Percentiles rank a stretch among this genome's conserved stretches.
Evolutionary conservation across 2,797 vertebrate species (phyloP).

Genomic region (Eulemur rubriventer): DNA sequence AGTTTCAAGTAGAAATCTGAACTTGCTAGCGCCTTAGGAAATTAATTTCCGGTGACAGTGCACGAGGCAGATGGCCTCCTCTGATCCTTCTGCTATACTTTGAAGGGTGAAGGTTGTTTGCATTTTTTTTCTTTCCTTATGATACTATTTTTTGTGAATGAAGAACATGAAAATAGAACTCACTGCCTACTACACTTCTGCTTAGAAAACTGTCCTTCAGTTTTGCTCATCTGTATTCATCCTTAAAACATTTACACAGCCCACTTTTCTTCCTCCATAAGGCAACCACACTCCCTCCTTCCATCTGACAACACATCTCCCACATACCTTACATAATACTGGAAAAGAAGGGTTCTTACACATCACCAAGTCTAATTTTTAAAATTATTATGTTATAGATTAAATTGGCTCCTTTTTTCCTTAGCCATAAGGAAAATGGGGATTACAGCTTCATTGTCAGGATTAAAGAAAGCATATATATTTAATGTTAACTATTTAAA

Average conservation of each 20-base stretch:
- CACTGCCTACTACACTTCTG: conserved; percentile 66
- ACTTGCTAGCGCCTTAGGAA: conserved; percentile 33
- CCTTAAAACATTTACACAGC: conserved; percentile 31
- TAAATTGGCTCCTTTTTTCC: conserved; percentile 5
- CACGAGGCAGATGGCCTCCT: conserved; percentile 38
- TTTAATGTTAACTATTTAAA: conserved; percentile 10
- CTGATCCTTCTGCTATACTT: conserved; percentile 34
- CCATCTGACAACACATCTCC: conserved; percentile 6
- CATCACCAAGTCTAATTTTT: not conserved
- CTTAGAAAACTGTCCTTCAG: conserved; percentile 55
- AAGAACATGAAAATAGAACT: conserved; percentile 64
- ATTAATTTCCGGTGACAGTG: conserved; percentile 28
- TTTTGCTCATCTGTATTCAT: not conserved
- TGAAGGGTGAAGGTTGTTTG: conserved; percentile 58
- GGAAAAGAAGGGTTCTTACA: not conserved
- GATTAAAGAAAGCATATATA: not conserved
- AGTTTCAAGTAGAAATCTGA: conserved; percentile 7
- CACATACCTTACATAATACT: conserved; percentile 40
- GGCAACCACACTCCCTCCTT: not conserved
- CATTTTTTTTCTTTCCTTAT: conserved; percentile 39
- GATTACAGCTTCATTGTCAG: not conserved
- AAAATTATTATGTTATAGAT: not conserved
- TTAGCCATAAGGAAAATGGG: not conserved
- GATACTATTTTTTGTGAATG: conserved; percentile 70
- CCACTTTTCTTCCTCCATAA: conserved; percentile 29